A percentile compares a stretch with the other conserved stretches of the same genome.
These are phyloP conservation scores for Megaceryle torquata DNA, from an alignment of 2,113 vertebrate genomes.

Conservation along the genomic window DNA sequence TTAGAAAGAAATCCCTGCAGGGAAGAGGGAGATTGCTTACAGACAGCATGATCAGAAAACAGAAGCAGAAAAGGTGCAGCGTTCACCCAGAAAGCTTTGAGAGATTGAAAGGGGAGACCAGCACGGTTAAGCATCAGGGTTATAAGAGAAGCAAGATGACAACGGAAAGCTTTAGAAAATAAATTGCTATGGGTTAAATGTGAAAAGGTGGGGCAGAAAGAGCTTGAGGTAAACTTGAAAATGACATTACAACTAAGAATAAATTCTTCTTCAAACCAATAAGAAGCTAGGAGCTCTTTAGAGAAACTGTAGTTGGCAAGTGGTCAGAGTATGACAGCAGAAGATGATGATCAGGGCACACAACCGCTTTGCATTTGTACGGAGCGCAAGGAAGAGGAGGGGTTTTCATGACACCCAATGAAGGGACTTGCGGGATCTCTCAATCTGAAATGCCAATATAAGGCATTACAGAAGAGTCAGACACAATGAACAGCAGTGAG, in stretches of 20 bases:
- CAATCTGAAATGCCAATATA: background rate
- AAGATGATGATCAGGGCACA: background rate
- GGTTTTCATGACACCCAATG: background rate
- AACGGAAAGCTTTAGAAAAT: background rate
- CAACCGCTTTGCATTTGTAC: background rate
- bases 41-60: background rate
- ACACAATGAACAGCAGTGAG: rapidly evolving
- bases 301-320: background rate
- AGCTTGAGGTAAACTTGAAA: background rate
- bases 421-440: background rate
- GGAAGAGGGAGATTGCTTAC: background rate
- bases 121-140: background rate
- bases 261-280: background rate
- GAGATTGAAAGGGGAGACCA: background rate
- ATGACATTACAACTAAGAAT: background rate
- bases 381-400: background rate
- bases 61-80: background rate
- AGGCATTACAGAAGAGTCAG: background rate
- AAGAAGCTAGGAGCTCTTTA: background rate
- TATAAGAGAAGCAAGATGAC: background rate
- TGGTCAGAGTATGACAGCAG: background rate
- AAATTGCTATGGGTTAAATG: background rate
- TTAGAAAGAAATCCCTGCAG: background rate
- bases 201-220: background rate
- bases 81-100: background rate